phyloP scores from a whole-genome alignment of 2,888 invertebrate genomes.

The Adelognathus sp. region DNA sequence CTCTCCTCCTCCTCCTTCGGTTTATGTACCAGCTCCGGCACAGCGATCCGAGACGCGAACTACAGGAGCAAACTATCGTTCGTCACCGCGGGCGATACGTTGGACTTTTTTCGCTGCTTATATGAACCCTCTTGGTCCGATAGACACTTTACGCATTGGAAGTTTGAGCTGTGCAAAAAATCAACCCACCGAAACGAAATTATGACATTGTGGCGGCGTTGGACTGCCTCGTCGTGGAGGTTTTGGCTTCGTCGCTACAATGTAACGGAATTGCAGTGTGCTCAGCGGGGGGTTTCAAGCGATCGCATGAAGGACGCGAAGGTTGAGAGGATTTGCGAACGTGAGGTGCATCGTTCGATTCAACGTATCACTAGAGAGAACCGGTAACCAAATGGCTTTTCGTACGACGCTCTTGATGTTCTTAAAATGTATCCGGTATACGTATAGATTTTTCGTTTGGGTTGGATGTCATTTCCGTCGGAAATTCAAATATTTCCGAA shows the following conservation, averaged over 20 bases:
- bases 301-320: conserved; percentile 16
- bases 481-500: conserved; percentile 30
- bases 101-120: conserved; percentile 27
- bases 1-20: conserved; percentile 65
- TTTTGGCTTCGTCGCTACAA: not conserved
- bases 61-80: conserved; percentile 44
- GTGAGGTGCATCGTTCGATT: conserved; percentile 60
- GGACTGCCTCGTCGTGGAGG: not conserved
- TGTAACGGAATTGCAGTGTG: not conserved
- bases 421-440: not conserved
- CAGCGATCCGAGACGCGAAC: conserved; percentile 9
- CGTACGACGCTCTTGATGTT: conserved; percentile 5
- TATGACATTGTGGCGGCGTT: conserved; percentile 70
- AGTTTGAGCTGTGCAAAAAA: conserved; percentile 66
- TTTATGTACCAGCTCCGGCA: conserved; percentile 18
- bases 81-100: conserved; percentile 50
- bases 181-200: conserved; percentile 69
- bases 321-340: conserved; percentile 60
- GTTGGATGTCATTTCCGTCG: conserved; percentile 39
- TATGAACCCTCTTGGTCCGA: conserved; percentile 32
- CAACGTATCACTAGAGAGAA: not conserved
- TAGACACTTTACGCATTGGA: conserved; percentile 39
- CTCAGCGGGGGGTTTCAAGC: conserved; percentile 1
- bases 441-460: conserved; percentile 4
- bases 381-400: conserved; percentile 34